Evolutionary conservation across 2,888 invertebrate genomes (phyloP), one percentile per base, ranked within the genome.

Genomic region (Cerastoderma edule): DNA sequence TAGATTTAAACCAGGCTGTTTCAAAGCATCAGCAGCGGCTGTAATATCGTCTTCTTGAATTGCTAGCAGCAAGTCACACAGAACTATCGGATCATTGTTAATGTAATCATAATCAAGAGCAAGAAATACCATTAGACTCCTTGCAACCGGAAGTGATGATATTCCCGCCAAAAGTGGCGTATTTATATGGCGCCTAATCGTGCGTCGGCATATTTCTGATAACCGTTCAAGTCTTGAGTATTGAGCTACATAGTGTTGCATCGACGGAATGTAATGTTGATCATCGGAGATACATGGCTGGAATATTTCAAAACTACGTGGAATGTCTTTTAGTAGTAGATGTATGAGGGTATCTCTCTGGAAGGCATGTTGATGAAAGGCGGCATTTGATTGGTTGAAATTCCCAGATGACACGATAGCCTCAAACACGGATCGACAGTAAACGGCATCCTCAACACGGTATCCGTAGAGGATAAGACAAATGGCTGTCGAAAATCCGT

Each of bases 401-500:
- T 24, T 3, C 28, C 27, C 28, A 5, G 27, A n/a, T 27, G 30
- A 22, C 39, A 35, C 24, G 16, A 60, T 19, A 27, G 39, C 27
- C 27, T 60, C 39, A 33, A 60, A 60, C 60, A 60, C 39, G 27
- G 5, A 5, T 32, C 33, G 16, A 1, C 27, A 63, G 50, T 79
- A 72, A 33, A 76, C 39, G 6, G 22, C 27, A 39, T 39, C 60
- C 72, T 30, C 60, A 39, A 39, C 39, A n/a, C 33, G 35, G 32
- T 39, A 60, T 39, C 85, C 85, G 60, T 81, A 81, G 16, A 78
- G 44, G n/a, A 85, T 54, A 19, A 85, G 67, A 27, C 60, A 67
- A 28, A 69, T 64, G 6, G 83, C 82, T 13, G 83, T 65, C 5
- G 82, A 78, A 53, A 83, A 80, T 0, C 56, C 56, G 3, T 69